Evolutionary conservation across 2,888 invertebrate genomes (phyloP).

Genomic region (Brenthis ino): DNA sequence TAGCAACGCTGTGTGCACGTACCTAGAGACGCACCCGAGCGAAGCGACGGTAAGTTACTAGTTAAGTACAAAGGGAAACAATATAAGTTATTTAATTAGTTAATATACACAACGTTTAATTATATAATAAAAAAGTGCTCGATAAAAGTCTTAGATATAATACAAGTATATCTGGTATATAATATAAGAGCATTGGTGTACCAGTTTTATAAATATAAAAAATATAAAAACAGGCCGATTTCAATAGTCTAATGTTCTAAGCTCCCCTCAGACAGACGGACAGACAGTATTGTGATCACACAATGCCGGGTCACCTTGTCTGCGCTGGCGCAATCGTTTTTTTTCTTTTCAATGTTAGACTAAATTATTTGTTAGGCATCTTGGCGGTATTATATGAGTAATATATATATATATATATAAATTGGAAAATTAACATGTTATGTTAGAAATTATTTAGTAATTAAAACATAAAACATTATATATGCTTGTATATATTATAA

Average conservation of each 20-base stretch:
- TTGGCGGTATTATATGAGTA: background rate
- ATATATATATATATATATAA: background rate
- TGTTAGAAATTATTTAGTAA: no score
- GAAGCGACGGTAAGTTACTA: no score
- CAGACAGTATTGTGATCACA: conserved; percentile 39
- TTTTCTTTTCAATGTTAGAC: conserved; percentile 24
- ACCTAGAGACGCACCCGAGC: no score
- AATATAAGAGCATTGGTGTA: conserved; percentile 4
- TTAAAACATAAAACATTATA: no score
- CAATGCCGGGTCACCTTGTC: conserved; percentile 46
- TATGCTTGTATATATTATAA: no score
- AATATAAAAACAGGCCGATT: conserved; percentile 28
- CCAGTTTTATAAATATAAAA: conserved; percentile 11
- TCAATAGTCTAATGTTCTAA: conserved; percentile 36
- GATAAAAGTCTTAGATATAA: no score
- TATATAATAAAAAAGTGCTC: no score
- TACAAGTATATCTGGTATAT: background rate
- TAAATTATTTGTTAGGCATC: conserved; percentile 13
- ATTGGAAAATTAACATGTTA: no score
- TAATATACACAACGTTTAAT: no score
- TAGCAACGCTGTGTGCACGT: no score
- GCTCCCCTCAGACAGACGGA: conserved; percentile 35
- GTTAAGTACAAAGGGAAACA: no score
- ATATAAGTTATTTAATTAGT: no score
- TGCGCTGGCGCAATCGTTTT: conserved; percentile 28